Evolutionary conservation across 2,113 vertebrate genomes (phyloP), one percentile per base, ranked within the genome.

Genomic region (Salvelinus namaycush): DNA sequence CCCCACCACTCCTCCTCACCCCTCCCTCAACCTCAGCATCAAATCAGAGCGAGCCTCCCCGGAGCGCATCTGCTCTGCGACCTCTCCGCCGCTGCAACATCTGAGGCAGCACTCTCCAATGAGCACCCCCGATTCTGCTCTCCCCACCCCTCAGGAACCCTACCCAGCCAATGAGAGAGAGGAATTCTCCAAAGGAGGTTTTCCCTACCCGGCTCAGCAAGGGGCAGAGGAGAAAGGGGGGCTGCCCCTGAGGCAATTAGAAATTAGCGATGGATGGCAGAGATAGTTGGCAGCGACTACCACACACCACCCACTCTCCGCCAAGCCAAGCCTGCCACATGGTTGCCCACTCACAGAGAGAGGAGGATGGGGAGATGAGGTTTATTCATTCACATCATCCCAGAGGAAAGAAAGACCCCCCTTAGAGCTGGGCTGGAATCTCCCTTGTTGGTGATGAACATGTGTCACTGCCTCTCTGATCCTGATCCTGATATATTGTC

Each of bases 21-120:
- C 90, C 24, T 91, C 89, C 67, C 92, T 92, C 22, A 83, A 90
- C 72, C 72, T 96, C 91, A 96, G 86, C 92, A 95, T 98, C 93
- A 98, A 98, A 78, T 95, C 95, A 0, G 97, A 98, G 88, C 94
- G 95, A 0, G 88, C 92, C 84, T 97, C 97, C 1, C 97, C 97
- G 0, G 94, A 92, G 11, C 92, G 94, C 72, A 94, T 92, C 62
- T 83, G 89, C 77, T 92, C 92, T 0, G 87, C 94, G 1, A 66
- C 88, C 70, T 79, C 91, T 24, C 86, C 93, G 60, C 90, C 93
- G 0, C 87, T 89, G 9, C 90, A 88, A 73, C 83, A 92, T 73
- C 78, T 88, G 67, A 67, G 75, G 74, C 89, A 71, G 75, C 81
- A 87, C 70, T 90, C 93, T 4, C 80, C 93, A 76, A 83, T 90